Conservation (phyloP, 2,888 invertebrate genomes). For the Dorcus hopei region DNA sequence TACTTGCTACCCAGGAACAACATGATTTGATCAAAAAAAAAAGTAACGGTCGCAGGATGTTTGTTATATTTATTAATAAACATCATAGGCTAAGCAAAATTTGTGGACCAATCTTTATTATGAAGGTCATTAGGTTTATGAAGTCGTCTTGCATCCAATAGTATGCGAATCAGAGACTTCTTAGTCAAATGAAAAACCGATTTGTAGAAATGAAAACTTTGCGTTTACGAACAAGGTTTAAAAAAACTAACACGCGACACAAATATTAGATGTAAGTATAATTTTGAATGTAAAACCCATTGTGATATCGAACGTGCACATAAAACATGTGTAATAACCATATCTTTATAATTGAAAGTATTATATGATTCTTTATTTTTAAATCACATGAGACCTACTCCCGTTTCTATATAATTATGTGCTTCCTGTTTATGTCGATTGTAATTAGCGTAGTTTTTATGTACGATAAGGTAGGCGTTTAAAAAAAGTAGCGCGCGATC, state of each 20-base stretch:
- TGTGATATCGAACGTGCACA: constrained; percentile 47
- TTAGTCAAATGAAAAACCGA: too few species aligned
- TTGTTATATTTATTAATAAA: too few species aligned
- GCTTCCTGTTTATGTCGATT: constrained; percentile 42
- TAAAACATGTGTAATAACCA: constrained; percentile 35
- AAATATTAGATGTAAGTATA: not conserved
- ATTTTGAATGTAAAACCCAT: constrained; percentile 31
- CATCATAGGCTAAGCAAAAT: too few species aligned
- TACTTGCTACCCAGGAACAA: too few species aligned
- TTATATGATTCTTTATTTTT: constrained; percentile 15
- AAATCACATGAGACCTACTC: constrained; percentile 17
- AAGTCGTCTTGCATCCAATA: too few species aligned
- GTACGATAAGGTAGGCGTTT: constrained; percentile 17
- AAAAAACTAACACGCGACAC: not conserved
- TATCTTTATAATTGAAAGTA: constrained; percentile 38
- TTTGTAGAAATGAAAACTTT: not conserved
- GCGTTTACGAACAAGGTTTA: not conserved
- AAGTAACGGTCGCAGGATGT: too few species aligned
- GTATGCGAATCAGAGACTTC: too few species aligned
- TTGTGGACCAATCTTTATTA: too few species aligned
- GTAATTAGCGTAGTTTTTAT: constrained; percentile 22
- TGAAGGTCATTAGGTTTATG: too few species aligned
- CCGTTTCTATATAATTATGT: constrained; percentile 33
- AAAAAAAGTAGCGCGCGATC: constrained; percentile 12
- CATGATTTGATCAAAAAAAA: too few species aligned